A percentile compares a stretch with the other conserved stretches of the same genome.
Conservation (phyloP, 2,888 invertebrate genomes). For the Masnerella sp. region DNA sequence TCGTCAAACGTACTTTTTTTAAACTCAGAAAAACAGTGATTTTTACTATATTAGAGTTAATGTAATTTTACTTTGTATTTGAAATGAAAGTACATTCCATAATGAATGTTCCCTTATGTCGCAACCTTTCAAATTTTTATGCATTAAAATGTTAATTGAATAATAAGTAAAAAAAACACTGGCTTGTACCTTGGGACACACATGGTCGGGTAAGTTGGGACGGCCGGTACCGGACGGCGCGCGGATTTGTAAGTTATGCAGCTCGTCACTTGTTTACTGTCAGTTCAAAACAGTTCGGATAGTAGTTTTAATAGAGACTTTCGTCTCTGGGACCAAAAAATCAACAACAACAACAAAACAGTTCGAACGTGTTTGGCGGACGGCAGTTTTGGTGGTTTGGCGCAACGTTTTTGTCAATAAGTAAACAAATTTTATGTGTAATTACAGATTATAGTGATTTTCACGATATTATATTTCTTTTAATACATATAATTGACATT, state of each 20-base stretch:
- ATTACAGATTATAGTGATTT: no score
- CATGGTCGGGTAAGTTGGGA: constrained; percentile 16
- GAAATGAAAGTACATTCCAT: constrained; percentile 10
- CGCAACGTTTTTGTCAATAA: no score
- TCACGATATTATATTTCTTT: no score
- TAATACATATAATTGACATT: no score
- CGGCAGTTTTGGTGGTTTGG: no score
- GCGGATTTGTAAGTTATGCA: constrained; percentile 1
- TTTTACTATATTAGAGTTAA: constrained; percentile 5
- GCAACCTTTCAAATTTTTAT: neutral
- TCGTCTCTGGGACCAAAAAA: no score
- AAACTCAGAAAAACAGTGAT: constrained; percentile 2
- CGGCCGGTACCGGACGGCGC: neutral
- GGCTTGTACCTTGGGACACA: constrained; percentile 20
- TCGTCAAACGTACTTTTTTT: neutral
- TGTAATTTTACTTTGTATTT: constrained; percentile 7
- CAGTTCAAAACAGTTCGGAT: no score
- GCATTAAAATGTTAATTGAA: constrained; percentile 4
- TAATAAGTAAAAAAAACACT: constrained; percentile 9
- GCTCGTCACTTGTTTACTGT: no score
- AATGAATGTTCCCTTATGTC: neutral
- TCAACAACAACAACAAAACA: no score
- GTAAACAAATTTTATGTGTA: no score
- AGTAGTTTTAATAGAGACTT: no score
- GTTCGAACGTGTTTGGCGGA: no score